Base-by-base conservation (phyloP, 2,797 vertebrate species). In the Pseudotriccus pelzelni region DNA sequence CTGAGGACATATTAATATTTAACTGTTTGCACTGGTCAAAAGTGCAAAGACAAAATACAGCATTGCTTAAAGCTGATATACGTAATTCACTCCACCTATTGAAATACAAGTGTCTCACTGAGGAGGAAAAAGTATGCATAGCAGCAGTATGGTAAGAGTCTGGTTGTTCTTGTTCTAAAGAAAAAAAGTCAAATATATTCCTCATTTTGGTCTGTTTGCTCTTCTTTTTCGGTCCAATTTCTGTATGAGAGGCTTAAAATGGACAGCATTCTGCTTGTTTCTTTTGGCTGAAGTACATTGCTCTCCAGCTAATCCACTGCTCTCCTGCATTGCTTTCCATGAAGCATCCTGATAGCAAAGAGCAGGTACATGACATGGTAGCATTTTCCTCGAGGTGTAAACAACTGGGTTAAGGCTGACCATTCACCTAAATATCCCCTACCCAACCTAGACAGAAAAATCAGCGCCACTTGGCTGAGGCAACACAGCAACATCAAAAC, bases 1-100 rank as follows among this genome's bases (percentile, higher is more conserved):
- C 88, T 73, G 84, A 87, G 49, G 60, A 81, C 50, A 88, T 63
- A 90, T 93, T 94, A 96, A 91, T 94, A 91, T 88, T 97, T 94
- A 94, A 95, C 68, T 96, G 96, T 93, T 93, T 95, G 95, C 25
- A 70, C 12, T 79, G 53, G 43, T 74, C 62, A 83, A 78, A 82
- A 92, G 39, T 68, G 93, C 70, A 89, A 90, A 84, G 86, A 76
- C 17, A 82, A 87, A 96, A 92, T 47, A 93, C 37, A 85, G 70
- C 28, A 53, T 39, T 80, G 69, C 70, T 95, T 84, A 69, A 91
- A 95, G 84, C 74, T 79, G 79, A 82, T 59, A 75, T 67, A 74
- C 46, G 60, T 92, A 94, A 96, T 94, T 87, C 34, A 92, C 89
- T 83, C 43, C 36, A 83, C 27, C 44, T 74, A 24, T 18, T 36